Conservation (phyloP, 2,113 vertebrate genomes). For the Aldabrachelys gigantea region DNA sequence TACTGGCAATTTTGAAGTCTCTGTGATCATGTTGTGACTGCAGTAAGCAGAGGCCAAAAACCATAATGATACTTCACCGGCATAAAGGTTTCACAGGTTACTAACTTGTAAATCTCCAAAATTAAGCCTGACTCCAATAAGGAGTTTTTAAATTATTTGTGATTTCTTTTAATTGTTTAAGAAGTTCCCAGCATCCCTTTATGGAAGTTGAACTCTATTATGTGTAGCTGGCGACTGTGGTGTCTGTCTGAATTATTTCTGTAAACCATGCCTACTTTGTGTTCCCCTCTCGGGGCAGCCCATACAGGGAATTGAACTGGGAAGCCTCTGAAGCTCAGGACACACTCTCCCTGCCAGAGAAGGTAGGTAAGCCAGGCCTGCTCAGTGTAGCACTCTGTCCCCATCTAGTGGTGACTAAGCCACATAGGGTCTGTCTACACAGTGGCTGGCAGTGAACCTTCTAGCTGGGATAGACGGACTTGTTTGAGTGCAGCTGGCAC, state of each 20-base stretch:
- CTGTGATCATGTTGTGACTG: not conserved
- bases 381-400: not conserved
- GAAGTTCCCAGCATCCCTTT: not conserved
- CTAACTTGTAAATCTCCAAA: not conserved
- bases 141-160: not conserved
- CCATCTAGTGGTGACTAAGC: not conserved
- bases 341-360: not conserved
- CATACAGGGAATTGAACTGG: too few relatives aligned
- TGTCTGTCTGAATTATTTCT: fast-evolving
- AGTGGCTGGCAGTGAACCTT: not conserved
- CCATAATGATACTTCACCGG: too few relatives aligned
- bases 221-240: fast-evolving
- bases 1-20: not conserved
- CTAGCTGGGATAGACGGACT: too few relatives aligned
- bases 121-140: not conserved
- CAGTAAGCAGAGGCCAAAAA: not conserved
- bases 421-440: not conserved
- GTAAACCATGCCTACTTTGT: too few relatives aligned
- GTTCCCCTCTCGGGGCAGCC: too few relatives aligned
- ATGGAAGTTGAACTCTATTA: not conserved
- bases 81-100: not conserved
- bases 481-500: not conserved
- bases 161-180: not conserved
- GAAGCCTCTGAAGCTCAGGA: too few relatives aligned
- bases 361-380: not conserved